phyloP scores from a whole-genome alignment of 2,797 vertebrate genomes.

The Loris lydekkerianus region DNA sequence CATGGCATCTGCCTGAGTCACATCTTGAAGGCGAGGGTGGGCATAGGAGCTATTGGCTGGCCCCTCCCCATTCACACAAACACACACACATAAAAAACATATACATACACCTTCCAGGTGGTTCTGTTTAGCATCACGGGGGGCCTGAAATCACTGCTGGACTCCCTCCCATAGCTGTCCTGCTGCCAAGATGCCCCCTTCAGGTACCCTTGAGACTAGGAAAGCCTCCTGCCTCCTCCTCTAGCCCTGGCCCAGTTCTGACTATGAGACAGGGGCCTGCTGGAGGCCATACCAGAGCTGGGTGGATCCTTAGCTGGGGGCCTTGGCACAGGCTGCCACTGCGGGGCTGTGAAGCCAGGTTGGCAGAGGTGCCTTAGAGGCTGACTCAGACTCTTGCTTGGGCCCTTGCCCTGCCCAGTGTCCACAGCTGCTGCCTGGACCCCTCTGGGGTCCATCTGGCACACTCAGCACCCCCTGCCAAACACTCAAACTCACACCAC shows the following conservation, averaged over 20 bases:
- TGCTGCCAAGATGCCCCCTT: background rate
- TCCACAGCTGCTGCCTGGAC: slow-evolving; percentile 60
- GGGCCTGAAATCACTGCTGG: slow-evolving; percentile 63
- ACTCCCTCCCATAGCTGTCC: background rate
- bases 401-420: slow-evolving; percentile 56
- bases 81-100: background rate
- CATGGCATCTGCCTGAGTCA: slow-evolving; percentile 67
- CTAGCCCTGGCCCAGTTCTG: background rate
- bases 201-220: background rate
- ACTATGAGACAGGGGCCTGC: slow-evolving; percentile 55
- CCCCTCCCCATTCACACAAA: background rate
- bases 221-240: background rate
- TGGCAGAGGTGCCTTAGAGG: slow-evolving; percentile 70
- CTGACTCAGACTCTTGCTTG: slow-evolving; percentile 71
- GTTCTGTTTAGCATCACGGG: slow-evolving; percentile 69
- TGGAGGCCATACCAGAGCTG: slow-evolving; percentile 65
- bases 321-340: slow-evolving; percentile 67
- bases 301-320: slow-evolving; percentile 68
- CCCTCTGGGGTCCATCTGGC: slow-evolving; percentile 52
- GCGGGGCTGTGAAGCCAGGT: slow-evolving; percentile 24
- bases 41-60: slow-evolving; percentile 33
- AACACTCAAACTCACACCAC: slow-evolving; percentile 12
- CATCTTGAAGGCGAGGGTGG: slow-evolving; percentile 48
- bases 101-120: slow-evolving; percentile 52
- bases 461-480: background rate